phyloP scores from a whole-genome alignment of 2,888 invertebrate species.

The Deilephila elpenor region DNA sequence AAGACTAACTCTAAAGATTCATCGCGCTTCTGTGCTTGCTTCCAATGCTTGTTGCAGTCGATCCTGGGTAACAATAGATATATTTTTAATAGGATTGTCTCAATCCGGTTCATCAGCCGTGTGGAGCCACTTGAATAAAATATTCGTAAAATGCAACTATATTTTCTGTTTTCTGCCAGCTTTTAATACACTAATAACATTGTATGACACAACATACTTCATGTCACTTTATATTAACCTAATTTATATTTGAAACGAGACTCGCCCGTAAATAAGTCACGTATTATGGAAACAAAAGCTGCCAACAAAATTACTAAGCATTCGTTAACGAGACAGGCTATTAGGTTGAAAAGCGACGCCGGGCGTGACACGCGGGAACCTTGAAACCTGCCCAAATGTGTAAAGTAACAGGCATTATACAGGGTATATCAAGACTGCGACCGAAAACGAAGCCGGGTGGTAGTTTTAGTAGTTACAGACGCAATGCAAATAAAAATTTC shows the following conservation, averaged over 20 bases:
- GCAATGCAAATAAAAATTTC: too few relatives aligned
- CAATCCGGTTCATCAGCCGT: too few relatives aligned
- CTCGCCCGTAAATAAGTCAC: conserved; percentile 21
- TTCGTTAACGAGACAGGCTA: conserved; percentile 55
- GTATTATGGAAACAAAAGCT: conserved; percentile 28
- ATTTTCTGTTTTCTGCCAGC: background rate
- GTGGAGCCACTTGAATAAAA: too few relatives aligned
- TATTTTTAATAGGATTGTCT: too few relatives aligned
- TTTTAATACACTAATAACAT: background rate
- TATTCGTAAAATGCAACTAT: too few relatives aligned
- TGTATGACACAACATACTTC: background rate
- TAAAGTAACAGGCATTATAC: conserved; percentile 8
- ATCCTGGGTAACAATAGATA: too few relatives aligned
- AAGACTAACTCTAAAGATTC: too few relatives aligned
- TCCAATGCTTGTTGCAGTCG: too few relatives aligned
- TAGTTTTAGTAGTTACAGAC: too few relatives aligned
- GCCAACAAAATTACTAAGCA: conserved; percentile 51
- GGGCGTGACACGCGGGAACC: conserved; percentile 57
- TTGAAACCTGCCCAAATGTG: conserved; percentile 68
- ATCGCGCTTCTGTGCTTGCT: too few relatives aligned
- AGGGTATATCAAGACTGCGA: too few relatives aligned
- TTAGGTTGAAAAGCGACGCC: conserved; percentile 60
- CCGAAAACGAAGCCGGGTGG: too few relatives aligned
- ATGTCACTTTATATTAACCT: conserved; percentile 15
- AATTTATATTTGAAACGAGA: conserved; percentile 24